Evolutionary conservation across 2,113 vertebrate genomes (phyloP).

Genomic region (Trematomus loennbergii): DNA sequence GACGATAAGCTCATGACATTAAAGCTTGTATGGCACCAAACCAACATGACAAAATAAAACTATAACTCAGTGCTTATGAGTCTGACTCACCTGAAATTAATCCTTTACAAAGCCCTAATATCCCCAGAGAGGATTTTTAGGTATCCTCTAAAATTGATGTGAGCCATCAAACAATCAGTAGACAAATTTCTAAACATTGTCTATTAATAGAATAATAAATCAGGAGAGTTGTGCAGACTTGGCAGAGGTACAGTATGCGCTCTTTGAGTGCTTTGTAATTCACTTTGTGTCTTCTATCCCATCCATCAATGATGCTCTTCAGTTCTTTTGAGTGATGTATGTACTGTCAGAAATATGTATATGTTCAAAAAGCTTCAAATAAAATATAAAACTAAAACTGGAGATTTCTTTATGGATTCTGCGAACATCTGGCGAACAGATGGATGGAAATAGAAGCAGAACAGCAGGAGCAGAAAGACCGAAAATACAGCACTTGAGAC

Average conservation of each 20-base stretch:
- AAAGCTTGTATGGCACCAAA: not conserved
- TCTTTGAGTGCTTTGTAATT: slow-evolving; percentile 51
- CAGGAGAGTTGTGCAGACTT: slow-evolving; percentile 16
- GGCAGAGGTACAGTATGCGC: slow-evolving; percentile 4
- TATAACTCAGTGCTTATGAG: not conserved
- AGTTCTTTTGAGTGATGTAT: slow-evolving; percentile 27
- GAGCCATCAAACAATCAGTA: slow-evolving; percentile 45
- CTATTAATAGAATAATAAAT: slow-evolving; percentile 55
- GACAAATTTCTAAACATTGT: slow-evolving; percentile 53
- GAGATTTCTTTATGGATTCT: not conserved
- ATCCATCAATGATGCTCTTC: slow-evolving; percentile 37
- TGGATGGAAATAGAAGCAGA: not conserved
- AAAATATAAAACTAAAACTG: slow-evolving; percentile 20
- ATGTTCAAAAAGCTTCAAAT: not conserved
- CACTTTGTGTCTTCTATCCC: slow-evolving; percentile 34
- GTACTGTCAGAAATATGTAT: slow-evolving; percentile 9
- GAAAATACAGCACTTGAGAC: slow-evolving; percentile 34
- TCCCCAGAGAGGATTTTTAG: slow-evolving; percentile 16
- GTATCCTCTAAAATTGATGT: slow-evolving; percentile 32
- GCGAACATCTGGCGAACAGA: not conserved
- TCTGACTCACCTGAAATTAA: not conserved
- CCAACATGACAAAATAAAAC: slow-evolving; percentile 1
- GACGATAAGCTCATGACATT: not conserved
- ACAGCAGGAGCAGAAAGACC: slow-evolving; percentile 12
- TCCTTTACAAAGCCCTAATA: slow-evolving; percentile 26